Base-by-base conservation (phyloP, 2,888 invertebrate genomes). In the Eristalinus sepulchralis region DNA sequence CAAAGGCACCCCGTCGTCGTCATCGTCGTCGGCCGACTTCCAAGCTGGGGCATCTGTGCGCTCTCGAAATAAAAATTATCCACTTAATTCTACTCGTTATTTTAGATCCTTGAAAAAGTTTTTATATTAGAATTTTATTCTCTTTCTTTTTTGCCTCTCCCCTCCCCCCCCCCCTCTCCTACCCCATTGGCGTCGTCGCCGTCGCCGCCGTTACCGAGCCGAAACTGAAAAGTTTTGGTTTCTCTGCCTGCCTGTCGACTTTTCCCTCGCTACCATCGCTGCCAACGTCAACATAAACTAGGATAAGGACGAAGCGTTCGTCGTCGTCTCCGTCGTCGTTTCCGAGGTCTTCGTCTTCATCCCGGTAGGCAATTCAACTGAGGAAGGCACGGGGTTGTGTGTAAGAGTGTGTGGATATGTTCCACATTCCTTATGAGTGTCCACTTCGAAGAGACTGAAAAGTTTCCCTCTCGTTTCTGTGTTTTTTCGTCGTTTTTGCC, bases 1-100 rank as follows among this genome's bases (percentile, higher is more conserved):
- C 47, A 6, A 31, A 53, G 39, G 22, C 64, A 39, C 4, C 68
- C 17, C 8, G 27, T 24, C 67, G 72, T 53, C 81, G 5, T 27
- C 27, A 5, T 27, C 27, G 27, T 27, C 27, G 27, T 27, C 27
- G 81, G 59, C 81, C 76, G 62, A 57, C 39, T 77, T n/a, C 47
- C 34, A 31, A 68, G 47, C 36, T 70, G 77, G 63, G 75, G 83
- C 83, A 83, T 78, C 86, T 86, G 78, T 83, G 86, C 34, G 75
- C 80, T 86, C 85, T 88, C 81, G 75, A 88, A 88, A 88, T 88
- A 88, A 88, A 88, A 88, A 88, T 88, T 88, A 88, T 88, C 88
- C 88, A 88, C 88, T 88, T 88, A 88, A 88, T 88, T 88, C 88
- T 85, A 81, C 88, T 88, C 88, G 88, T 88, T 88, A 88, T 88